These are phyloP conservation scores for Fregetta grallaria DNA, from an alignment of 2,113 vertebrate species.

Conservation along the genomic window DNA sequence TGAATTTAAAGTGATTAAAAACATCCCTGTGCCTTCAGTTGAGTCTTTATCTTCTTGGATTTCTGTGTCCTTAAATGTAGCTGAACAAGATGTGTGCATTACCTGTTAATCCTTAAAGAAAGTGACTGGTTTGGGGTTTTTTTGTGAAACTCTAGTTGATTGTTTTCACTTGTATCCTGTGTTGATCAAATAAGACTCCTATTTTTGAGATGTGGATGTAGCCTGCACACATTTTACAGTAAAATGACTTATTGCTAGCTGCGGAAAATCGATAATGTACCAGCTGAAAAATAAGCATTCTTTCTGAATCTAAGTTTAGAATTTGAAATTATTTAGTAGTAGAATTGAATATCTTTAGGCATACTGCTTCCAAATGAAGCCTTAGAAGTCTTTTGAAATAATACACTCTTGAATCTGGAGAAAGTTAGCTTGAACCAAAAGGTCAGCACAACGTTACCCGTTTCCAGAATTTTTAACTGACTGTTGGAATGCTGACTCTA, in stretches of 20 bases:
- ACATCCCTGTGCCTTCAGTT: background rate
- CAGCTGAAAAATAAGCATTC: background rate
- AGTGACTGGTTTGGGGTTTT: background rate
- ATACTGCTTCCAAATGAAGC: background rate
- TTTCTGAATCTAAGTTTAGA: background rate
- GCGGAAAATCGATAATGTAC: background rate
- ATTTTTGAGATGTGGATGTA: background rate
- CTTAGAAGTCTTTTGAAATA: background rate
- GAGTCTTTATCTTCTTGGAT: background rate
- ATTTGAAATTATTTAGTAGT: background rate
- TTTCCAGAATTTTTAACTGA: background rate
- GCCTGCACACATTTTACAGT: background rate
- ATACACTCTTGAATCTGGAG: accelerated
- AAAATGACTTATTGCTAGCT: background rate
- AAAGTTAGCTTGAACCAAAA: background rate
- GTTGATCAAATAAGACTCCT: background rate
- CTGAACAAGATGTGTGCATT: accelerated
- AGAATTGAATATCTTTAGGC: background rate
- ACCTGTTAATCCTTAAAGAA: background rate
- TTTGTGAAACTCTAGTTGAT: background rate
- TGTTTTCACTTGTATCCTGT: background rate
- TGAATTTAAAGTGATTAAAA: background rate
- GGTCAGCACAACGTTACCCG: accelerated
- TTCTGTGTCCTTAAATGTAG: background rate
- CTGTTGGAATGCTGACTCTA: background rate